These are phyloP conservation scores for Cataglyphis altisquamis DNA, from an alignment of 2,888 invertebrate genomes.

Conservation along the genomic window DNA sequence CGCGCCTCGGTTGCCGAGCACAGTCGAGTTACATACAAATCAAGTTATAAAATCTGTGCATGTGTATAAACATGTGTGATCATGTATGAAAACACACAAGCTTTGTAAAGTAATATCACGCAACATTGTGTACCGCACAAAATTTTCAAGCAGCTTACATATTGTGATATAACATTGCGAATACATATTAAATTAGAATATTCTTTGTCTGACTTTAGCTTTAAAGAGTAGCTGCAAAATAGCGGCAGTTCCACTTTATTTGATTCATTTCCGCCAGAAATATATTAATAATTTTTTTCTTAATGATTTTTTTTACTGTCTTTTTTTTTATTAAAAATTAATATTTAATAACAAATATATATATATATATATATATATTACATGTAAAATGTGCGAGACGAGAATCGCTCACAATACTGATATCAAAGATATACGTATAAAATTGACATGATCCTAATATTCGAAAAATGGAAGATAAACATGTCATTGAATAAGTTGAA, in stretches of 20 bases:
- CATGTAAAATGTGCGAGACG: no score
- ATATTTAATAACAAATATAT: not conserved
- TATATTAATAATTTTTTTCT: not conserved
- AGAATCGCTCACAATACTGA: no score
- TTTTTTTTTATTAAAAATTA: not conserved
- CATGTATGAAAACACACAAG: constrained; percentile 23
- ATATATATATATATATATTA: not conserved
- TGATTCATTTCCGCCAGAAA: not conserved
- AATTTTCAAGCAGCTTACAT: constrained; percentile 4
- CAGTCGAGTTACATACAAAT: not conserved
- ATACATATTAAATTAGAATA: constrained; percentile 8
- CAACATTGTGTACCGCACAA: constrained; percentile 12
- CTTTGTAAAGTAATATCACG: constrained; percentile 28
- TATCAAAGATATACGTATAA: not conserved
- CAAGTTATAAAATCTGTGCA: constrained; percentile 40
- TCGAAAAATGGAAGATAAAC: not conserved
- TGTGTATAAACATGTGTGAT: constrained; percentile 6
- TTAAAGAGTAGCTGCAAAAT: not conserved
- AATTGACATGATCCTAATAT: not conserved
- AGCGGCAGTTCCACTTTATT: not conserved
- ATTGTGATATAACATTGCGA: not conserved
- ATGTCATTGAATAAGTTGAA: not conserved
- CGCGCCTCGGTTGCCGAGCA: not conserved
- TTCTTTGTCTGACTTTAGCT: constrained; percentile 4
- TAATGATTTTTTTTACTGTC: not conserved